Evolutionary conservation across 2,113 vertebrate genomes (phyloP), one percentile per base, ranked within the genome.

Genomic region (Prinia subflava): DNA sequence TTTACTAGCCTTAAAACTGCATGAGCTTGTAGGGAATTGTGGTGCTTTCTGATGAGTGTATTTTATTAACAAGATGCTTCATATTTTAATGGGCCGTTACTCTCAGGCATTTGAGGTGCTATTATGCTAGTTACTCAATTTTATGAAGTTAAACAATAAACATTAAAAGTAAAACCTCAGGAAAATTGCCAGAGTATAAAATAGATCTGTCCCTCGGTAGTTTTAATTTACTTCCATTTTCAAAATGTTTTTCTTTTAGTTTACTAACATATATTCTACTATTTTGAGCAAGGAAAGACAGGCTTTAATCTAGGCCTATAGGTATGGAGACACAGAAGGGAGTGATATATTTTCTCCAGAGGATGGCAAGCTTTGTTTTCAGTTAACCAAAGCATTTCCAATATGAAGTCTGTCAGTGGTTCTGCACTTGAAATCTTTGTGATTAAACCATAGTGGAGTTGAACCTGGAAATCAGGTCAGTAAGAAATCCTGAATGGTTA

Each of bases 91-190:
- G 89, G 80, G 56, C 71, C 91, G 59, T 89, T 92, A 70, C 21
- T 87, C 76, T 74, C 56, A 33, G 75, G 71, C 73, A n/a, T 89
- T 91, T 90, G 85, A 94, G 76, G 50, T 91, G 79, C 75, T 74
- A 15, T 92, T 92, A 77, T 69, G 63, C 71, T 87, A 65, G 75
- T 93, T 97, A 87, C 49, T 97, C 56, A 88, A 89, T 96, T 96
- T 97, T 96, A 97, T 96, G 87, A 96, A 95, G 73, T 92, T 57
- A 87, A 95, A 92, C 67, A 95, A 87, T 94, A 96, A 97, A 97
- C 93, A 91, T 90, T 96, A 95, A 82, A 90, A 97, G 64, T 92
- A 91, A 92, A 89, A 93, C 80, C 90, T 95, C 75, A 73, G 83
- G 79, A 90, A 87, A 90, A 56, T 90, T 92, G 86, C 76, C 33